Evolutionary conservation across 2,888 invertebrate genomes (phyloP).

Genomic region (Catotricha subobsoleta): DNA sequence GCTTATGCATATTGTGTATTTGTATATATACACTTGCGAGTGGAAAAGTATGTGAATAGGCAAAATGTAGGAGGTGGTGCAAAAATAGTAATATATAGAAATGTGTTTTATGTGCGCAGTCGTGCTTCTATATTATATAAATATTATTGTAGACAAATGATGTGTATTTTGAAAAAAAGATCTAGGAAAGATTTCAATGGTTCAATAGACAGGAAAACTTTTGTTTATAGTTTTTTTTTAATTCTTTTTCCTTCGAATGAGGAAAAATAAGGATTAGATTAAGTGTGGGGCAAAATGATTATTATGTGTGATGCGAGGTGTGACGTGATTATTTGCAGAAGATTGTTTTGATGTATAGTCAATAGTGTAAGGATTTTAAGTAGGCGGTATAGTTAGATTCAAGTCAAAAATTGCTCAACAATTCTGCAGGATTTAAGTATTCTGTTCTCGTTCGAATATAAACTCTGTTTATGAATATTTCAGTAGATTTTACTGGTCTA

Average conservation of each 20-base stretch:
- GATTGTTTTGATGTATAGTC: background rate
- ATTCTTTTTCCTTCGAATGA: background rate
- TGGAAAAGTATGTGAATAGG: no score
- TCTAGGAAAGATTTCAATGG: constrained; percentile 1
- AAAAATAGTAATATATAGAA: background rate
- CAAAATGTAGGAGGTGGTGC: no score
- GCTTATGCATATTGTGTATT: no score
- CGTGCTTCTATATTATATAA: background rate
- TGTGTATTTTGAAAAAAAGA: background rate
- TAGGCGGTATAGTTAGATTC: no score
- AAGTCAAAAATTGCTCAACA: no score
- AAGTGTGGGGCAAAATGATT: background rate
- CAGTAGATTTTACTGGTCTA: no score
- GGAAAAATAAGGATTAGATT: background rate
- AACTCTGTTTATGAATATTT: no score
- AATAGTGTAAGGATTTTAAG: no score
- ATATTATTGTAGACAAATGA: background rate
- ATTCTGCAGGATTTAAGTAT: no score
- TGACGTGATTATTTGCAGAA: background rate
- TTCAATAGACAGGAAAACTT: background rate
- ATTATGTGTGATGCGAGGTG: background rate
- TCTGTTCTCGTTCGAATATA: no score
- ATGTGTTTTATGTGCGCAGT: background rate
- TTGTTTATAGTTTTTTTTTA: background rate
- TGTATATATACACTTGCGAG: no score